phyloP scores from a whole-genome alignment of 53 echinoderm and acorn worm species.

The Patiria pectinifera region DNA sequence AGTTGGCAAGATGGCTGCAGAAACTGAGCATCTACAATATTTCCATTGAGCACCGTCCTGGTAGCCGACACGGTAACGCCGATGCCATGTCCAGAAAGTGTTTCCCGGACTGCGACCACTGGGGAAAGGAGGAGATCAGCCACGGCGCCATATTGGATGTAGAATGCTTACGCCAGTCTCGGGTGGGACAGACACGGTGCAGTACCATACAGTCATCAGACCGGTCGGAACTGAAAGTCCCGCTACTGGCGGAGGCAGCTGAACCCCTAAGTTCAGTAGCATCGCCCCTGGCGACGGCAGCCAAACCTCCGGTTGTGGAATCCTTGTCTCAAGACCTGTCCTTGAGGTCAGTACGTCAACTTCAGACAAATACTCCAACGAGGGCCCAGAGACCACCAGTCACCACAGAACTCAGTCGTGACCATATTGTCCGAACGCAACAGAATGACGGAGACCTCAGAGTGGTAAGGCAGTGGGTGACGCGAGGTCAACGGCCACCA shows the following conservation, averaged over 20 bases:
- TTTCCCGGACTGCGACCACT: too few species aligned
- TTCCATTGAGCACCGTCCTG: too few species aligned
- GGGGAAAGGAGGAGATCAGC: too few species aligned
- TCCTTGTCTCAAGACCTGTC: not conserved
- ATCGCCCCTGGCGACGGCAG: not conserved
- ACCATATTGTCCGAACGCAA: not conserved
- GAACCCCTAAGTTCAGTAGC: not conserved
- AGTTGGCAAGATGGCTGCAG: too few species aligned
- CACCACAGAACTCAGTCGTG: not conserved
- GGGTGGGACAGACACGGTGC: too few species aligned
- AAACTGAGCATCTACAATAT: too few species aligned
- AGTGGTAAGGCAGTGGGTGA: not conserved
- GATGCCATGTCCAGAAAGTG: too few species aligned
- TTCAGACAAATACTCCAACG: not conserved
- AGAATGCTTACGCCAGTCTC: too few species aligned
- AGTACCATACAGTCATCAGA: too few species aligned
- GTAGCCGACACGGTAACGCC: too few species aligned
- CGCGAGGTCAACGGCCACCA: not conserved
- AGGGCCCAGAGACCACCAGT: not conserved
- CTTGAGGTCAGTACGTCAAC: not conserved
- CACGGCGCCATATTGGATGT: too few species aligned
- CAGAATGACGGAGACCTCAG: not conserved
- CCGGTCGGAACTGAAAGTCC: not conserved
- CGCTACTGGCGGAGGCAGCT: not conserved
- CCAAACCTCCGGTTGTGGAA: not conserved